A percentile compares a stretch with the other conserved stretches of the same genome.
Evolutionary conservation across 2,888 invertebrate species (phyloP).

Genomic region (Tenthredo livida): DNA sequence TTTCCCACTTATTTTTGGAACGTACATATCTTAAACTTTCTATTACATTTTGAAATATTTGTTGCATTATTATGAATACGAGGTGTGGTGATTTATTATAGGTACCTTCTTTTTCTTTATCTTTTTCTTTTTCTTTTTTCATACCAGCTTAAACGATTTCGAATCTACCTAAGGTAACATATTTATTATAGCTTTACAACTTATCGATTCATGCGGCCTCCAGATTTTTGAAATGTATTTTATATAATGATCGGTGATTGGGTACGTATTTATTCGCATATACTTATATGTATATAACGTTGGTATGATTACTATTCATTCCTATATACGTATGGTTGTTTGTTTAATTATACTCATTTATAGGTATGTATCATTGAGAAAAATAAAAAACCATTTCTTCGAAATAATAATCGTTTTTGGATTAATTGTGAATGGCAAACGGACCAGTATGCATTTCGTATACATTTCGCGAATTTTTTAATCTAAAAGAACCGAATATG

Average conservation of each 20-base stretch:
- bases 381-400: neutral
- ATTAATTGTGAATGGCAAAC: neutral
- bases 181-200: conserved; percentile 2
- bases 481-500: neutral
- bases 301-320: neutral
- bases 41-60: conserved; percentile 47
- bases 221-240: conserved; percentile 5
- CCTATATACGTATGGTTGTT: neutral
- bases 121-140: neutral
- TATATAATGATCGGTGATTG: conserved; percentile 15
- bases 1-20: conserved; percentile 49
- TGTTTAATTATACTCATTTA: neutral
- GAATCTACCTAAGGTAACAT: conserved; percentile 11
- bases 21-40: conserved; percentile 28
- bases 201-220: conserved; percentile 30
- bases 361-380: neutral
- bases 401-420: neutral
- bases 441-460: neutral
- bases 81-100: conserved; percentile 30
- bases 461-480: neutral
- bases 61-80: conserved; percentile 17
- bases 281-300: neutral
- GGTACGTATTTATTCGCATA: neutral
- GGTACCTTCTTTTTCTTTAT: neutral
- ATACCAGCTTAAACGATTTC: conserved; percentile 29